Percentiles rank a stretch among this genome's conserved stretches.
These are phyloP conservation scores for Marisa cornuarietis DNA, from an alignment of 1,140 invertebrate species.

Conservation along the genomic window DNA sequence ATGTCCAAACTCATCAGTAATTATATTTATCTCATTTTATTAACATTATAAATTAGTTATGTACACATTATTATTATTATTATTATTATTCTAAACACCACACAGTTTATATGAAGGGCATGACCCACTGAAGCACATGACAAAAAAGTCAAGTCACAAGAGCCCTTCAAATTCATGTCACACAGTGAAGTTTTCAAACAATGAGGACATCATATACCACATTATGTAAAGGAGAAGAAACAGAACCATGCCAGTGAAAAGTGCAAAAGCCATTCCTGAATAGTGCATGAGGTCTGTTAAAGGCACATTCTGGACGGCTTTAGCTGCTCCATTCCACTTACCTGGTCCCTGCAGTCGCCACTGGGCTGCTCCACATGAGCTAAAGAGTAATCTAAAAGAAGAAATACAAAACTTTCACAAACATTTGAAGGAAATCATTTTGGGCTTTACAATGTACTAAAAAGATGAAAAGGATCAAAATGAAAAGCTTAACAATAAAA, in stretches of 20 bases:
- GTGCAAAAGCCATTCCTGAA: slow-evolving; percentile 13
- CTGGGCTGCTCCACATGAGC: slow-evolving; percentile 58
- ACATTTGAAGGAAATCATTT: neutral
- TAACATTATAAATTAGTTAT: too few relatives aligned
- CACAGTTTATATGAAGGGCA: too few relatives aligned
- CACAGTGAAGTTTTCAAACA: neutral
- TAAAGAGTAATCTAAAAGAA: slow-evolving; percentile 51
- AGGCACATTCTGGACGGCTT: slow-evolving; percentile 51
- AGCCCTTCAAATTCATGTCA: too few relatives aligned
- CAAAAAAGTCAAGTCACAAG: too few relatives aligned
- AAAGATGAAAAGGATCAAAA: neutral
- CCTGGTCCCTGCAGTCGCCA: slow-evolving; percentile 61
- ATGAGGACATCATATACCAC: neutral
- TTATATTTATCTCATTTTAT: too few relatives aligned
- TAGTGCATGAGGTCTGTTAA: slow-evolving; percentile 54
- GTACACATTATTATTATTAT: too few relatives aligned
- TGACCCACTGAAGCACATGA: too few relatives aligned
- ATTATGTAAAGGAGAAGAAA: neutral
- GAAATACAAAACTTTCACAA: neutral
- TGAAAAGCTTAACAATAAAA: neutral
- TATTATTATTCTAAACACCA: too few relatives aligned
- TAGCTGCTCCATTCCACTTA: slow-evolving; percentile 44
- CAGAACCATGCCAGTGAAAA: neutral
- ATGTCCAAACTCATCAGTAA: too few relatives aligned
- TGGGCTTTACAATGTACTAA: neutral